Evolutionary conservation across 1,140 invertebrate species (phyloP).

Genomic region (Nautilus pompilius): DNA sequence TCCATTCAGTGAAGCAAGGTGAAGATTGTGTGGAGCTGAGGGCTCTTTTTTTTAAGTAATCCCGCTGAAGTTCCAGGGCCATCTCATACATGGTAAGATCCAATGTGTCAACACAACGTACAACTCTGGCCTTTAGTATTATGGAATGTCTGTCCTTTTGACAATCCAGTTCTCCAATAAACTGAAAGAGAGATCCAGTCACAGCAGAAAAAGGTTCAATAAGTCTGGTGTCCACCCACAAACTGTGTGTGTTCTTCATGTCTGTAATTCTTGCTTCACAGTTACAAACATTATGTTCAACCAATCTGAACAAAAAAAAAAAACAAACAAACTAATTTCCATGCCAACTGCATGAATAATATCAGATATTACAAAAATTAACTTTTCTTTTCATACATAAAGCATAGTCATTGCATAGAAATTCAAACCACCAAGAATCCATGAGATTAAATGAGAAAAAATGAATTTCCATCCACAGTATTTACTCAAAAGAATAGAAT

Average conservation of each 20-base stretch:
- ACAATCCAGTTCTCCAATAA: conserved; percentile 31
- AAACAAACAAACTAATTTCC: too few species aligned
- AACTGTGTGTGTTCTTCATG: conserved; percentile 12
- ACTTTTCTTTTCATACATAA: too few species aligned
- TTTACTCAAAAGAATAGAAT: too few species aligned
- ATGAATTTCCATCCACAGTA: too few species aligned
- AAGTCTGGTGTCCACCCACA: conserved; percentile 26
- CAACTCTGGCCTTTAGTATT: conserved; percentile 24
- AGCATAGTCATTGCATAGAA: too few species aligned
- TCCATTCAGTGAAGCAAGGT: too few species aligned
- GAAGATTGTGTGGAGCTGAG: too few species aligned
- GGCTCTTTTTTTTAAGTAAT: conserved; percentile 27
- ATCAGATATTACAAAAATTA: too few species aligned
- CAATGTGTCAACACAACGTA: conserved; percentile 33
- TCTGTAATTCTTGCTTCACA: conserved; percentile 25
- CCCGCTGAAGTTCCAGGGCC: conserved; percentile 22
- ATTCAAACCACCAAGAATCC: too few species aligned
- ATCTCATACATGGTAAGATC: conserved; percentile 29
- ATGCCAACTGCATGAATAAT: too few species aligned
- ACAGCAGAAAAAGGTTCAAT: conserved; percentile 32
- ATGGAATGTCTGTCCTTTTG: background rate
- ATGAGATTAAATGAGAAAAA: too few species aligned
- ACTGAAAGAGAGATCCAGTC: conserved; percentile 28
- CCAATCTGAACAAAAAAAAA: conserved; percentile 16
- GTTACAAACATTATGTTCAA: conserved; percentile 18